Percentiles rank a stretch among this genome's conserved stretches.
Conservation (phyloP, 2,797 vertebrate species). For the Danionella dracula region DNA sequence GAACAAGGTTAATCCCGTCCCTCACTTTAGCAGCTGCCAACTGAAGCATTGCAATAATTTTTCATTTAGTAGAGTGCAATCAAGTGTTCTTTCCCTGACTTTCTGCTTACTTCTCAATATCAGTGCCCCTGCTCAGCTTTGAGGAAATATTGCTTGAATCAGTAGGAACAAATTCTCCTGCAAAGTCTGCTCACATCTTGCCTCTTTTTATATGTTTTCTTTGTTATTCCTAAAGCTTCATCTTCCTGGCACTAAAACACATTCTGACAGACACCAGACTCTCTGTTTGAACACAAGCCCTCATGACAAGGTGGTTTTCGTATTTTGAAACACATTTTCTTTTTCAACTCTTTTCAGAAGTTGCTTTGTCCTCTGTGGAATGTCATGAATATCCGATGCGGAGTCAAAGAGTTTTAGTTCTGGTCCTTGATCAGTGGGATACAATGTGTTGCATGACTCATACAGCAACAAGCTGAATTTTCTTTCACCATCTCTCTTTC, state of each 20-base stretch:
- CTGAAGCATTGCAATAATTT: background rate
- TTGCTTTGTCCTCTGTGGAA: constrained; percentile 6
- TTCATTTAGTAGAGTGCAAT: too few species aligned
- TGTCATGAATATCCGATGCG: constrained; percentile 19
- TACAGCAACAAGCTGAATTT: constrained; percentile 25
- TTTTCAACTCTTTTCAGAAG: background rate
- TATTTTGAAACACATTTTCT: constrained; percentile 1
- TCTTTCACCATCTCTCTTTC: constrained; percentile 29
- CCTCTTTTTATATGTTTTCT: background rate
- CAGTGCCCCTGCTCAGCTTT: background rate
- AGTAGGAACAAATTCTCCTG: background rate
- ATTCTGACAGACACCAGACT: background rate
- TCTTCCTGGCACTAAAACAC: background rate
- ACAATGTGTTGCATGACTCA: constrained; percentile 32
- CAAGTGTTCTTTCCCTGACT: too few species aligned
- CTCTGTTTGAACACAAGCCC: background rate
- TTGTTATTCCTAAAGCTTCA: background rate
- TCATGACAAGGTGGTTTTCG: background rate
- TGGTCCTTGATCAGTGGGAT: constrained; percentile 30
- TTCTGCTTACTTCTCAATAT: background rate
- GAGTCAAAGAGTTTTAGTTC: constrained; percentile 24
- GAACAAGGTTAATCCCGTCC: too few species aligned
- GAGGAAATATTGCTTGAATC: background rate
- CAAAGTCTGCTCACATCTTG: background rate
- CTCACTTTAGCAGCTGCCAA: too few species aligned